These are phyloP conservation scores for Eugnorisma glareosa DNA, from an alignment of 2,888 invertebrate species.

Conservation along the genomic window DNA sequence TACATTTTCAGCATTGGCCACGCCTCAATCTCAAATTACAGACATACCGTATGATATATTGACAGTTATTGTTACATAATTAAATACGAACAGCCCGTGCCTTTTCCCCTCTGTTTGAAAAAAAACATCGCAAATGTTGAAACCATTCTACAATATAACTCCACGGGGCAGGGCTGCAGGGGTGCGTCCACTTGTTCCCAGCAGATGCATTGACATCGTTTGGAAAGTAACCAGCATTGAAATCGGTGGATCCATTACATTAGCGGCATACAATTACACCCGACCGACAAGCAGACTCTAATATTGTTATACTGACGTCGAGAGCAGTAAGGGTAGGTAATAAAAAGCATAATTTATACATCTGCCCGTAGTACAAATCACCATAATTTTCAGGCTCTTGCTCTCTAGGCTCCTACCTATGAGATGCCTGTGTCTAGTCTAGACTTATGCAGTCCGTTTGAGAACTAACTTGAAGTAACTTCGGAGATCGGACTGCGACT, in stretches of 20 bases:
- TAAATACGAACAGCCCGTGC: background rate
- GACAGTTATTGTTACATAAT: constrained; percentile 4
- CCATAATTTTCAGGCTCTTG: too few relatives aligned
- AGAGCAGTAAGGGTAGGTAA: background rate
- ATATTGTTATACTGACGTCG: constrained; percentile 11
- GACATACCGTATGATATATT: background rate
- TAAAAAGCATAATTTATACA: background rate
- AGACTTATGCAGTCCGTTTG: background rate
- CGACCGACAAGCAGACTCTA: background rate
- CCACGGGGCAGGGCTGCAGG: background rate
- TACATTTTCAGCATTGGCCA: background rate
- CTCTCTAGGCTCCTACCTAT: background rate
- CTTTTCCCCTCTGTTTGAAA: background rate
- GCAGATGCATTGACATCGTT: constrained; percentile 16
- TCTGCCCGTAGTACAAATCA: background rate
- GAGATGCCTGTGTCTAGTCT: background rate
- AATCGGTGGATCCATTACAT: constrained; percentile 26
- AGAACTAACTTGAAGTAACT: background rate
- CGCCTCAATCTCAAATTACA: constrained; percentile 1
- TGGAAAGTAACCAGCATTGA: constrained; percentile 22
- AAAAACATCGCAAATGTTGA: constrained; percentile 8
- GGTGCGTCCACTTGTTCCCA: constrained; percentile 36
- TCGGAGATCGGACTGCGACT: background rate
- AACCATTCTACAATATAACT: background rate
- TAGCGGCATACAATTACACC: background rate